These are phyloP conservation scores for Danio choprae DNA, from an alignment of 2,797 vertebrate species.

Conservation along the genomic window DNA sequence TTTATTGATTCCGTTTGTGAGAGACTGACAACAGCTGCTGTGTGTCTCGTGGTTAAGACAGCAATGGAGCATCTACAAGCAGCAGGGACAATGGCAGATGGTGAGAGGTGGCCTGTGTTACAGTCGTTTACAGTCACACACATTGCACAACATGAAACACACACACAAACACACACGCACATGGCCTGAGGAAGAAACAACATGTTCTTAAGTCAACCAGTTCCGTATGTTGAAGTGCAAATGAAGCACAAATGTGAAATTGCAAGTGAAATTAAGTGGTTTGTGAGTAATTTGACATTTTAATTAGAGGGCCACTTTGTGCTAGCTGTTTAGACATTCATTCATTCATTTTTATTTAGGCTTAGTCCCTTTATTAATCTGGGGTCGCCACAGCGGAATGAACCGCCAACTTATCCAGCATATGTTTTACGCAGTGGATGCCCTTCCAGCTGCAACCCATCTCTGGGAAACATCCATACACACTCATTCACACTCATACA, in stretches of 20 bases:
- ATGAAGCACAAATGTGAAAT: no score
- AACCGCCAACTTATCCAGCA: no score
- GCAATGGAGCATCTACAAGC: conserved; percentile 10
- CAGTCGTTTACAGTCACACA: no score
- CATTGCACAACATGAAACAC: no score
- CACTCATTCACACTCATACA: no score
- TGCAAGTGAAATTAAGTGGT: background rate
- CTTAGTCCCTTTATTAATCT: no score
- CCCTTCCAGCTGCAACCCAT: no score
- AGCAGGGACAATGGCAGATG: background rate
- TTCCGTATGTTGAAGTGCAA: background rate
- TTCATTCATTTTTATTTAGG: no score
- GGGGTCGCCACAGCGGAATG: no score
- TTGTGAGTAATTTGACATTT: background rate
- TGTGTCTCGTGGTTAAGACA: background rate
- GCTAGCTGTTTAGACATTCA: no score
- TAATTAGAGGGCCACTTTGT: background rate
- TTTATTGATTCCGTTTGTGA: conserved; percentile 41
- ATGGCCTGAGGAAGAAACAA: background rate
- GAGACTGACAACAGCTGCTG: conserved; percentile 24
- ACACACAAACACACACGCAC: background rate
- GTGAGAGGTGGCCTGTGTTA: conserved; percentile 4
- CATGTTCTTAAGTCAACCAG: background rate
- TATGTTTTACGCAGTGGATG: no score
- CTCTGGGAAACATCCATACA: no score